phyloP scores from a whole-genome alignment of 2,797 vertebrate genomes.

The Lagocephalus sceleratus region DNA sequence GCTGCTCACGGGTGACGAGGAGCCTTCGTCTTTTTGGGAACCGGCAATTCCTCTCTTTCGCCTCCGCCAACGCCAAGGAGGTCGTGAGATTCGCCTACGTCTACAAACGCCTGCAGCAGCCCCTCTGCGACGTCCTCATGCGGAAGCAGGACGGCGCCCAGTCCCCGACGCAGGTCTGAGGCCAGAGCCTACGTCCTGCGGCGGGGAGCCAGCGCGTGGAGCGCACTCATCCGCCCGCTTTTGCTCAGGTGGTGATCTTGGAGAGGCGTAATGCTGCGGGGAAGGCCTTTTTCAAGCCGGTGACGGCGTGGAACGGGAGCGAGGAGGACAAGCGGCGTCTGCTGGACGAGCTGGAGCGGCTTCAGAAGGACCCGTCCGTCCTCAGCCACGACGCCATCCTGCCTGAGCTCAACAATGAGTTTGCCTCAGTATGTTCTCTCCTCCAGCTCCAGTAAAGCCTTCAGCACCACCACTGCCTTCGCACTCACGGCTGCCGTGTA shows the following conservation, averaged over 20 bases:
- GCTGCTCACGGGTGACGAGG: constrained; percentile 83
- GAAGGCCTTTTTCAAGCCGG: constrained; percentile 80
- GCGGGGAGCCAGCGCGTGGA: no score
- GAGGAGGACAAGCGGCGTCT: constrained; percentile 85
- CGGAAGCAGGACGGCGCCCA: constrained; percentile 69
- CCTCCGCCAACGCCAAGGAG: constrained; percentile 85
- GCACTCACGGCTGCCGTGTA: neutral
- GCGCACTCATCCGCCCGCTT: neutral
- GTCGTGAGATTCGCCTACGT: constrained; percentile 87
- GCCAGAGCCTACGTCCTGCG: no score
- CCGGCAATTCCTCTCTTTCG: constrained; percentile 86
- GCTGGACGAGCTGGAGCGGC: constrained; percentile 82
- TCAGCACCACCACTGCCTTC: no score
- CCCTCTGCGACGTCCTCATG: constrained; percentile 80
- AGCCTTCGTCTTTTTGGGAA: constrained; percentile 76
- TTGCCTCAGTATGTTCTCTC: constrained; percentile 83
- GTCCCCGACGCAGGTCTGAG: constrained; percentile 39
- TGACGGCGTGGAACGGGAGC: constrained; percentile 87
- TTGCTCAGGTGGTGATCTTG: constrained; percentile 85
- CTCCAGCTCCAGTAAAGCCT: no score
- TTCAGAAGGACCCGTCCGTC: constrained; percentile 85
- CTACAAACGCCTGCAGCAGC: constrained; percentile 83
- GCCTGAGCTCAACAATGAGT: constrained; percentile 88
- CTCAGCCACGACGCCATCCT: constrained; percentile 84
- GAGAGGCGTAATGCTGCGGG: constrained; percentile 86